A percentile compares a stretch with the other conserved stretches of the same genome.
Conservation (phyloP, 2,797 vertebrate genomes). For the Melopsittacus undulatus region DNA sequence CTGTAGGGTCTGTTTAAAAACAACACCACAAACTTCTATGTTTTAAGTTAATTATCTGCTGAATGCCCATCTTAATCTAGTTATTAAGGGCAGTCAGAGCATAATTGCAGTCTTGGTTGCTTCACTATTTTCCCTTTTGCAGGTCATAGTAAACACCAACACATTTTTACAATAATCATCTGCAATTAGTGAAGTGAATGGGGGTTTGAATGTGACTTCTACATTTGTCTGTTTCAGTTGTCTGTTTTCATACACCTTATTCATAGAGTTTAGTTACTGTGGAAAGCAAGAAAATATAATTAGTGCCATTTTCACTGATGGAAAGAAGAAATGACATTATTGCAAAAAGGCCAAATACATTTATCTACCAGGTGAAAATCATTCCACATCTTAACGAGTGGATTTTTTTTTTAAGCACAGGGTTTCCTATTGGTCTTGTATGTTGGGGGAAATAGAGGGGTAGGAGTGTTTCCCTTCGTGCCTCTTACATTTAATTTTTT, state of each 20-base stretch:
- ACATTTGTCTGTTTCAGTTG: background rate
- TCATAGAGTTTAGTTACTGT: background rate
- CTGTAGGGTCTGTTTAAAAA: background rate
- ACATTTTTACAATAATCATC: conserved; percentile 45
- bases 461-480: background rate
- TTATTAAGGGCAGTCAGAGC: conserved; percentile 19
- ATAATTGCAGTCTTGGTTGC: conserved; percentile 35
- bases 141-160: conserved; percentile 13
- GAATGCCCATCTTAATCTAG: background rate
- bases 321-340: background rate
- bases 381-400: background rate
- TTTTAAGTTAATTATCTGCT: conserved; percentile 40
- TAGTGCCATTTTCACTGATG: background rate
- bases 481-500: background rate
- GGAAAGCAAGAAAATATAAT: conserved; percentile 49
- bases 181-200: conserved; percentile 30
- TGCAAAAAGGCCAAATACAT: background rate
- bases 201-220: background rate
- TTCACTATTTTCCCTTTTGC: background rate
- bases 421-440: background rate
- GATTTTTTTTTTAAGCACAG: background rate
- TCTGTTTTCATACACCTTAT: conserved; percentile 33
- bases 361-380: background rate
- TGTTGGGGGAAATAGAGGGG: accelerated
- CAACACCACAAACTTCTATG: background rate